Conservation (phyloP, 2,113 vertebrate genomes). For the Psittacula cyanocephala region DNA sequence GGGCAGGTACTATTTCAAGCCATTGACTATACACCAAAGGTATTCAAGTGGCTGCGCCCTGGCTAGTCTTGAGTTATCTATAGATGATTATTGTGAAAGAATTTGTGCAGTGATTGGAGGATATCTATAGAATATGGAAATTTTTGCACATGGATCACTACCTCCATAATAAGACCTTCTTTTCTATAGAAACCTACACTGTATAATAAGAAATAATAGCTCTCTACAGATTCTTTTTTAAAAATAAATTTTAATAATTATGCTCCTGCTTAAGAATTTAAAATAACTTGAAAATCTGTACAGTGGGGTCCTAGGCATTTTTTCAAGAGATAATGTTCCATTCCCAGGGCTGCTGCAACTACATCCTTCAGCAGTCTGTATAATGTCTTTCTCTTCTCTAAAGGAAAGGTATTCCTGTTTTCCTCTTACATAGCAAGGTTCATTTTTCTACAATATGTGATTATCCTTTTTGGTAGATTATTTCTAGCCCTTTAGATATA, state of each 20-base stretch:
- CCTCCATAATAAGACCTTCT: not conserved
- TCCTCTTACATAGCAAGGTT: not conserved
- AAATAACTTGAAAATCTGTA: not conserved
- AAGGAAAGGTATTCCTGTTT: not conserved
- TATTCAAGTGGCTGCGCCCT: not conserved
- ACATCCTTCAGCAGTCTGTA: not conserved
- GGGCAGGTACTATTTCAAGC: not conserved
- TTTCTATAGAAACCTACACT: not conserved
- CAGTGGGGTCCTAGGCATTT: not conserved
- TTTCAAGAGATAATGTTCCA: not conserved
- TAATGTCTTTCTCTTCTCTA: not conserved
- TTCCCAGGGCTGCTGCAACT: not conserved
- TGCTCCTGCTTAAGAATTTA: not conserved
- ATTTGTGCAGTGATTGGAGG: not conserved
- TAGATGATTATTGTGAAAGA: not conserved
- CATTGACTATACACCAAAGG: not conserved
- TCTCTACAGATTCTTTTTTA: not conserved
- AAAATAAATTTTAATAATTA: not conserved
- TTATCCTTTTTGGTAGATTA: not conserved
- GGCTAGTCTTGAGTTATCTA: not conserved
- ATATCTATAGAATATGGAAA: not conserved
- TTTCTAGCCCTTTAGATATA: not conserved
- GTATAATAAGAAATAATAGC: not conserved
- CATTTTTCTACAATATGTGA: not conserved
- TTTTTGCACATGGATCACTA: not conserved